Base-by-base conservation (phyloP, 2,113 vertebrate genomes). In the Cathartes aura region DNA sequence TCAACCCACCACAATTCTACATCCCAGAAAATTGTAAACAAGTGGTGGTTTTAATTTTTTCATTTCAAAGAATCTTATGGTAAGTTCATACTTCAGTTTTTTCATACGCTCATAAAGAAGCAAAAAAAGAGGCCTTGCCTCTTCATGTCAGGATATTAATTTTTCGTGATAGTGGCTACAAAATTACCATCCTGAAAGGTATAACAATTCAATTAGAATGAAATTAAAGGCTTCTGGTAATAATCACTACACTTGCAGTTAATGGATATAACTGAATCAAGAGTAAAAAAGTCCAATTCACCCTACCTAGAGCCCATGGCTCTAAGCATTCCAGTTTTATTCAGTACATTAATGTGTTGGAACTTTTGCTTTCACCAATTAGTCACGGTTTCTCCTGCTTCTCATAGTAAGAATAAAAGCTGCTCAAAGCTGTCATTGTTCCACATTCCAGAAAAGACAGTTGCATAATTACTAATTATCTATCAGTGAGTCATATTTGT, bases 381-480 rank as follows among this genome's bases (percentile, higher is more conserved):
- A 92, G 58, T 66, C 38, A 82, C 0, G 0, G 64, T 23, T 93
- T 47, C 74, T 89, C 73, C 40, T 9, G 11, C 74, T 75, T 63
- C 64, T 82, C 60, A 72, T 5, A 40, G 23, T 9, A 82, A 38
- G 45, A 93, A 72, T 38, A 91, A 92, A 95, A 89, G 74, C 73
- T 64, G 78, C 78, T 96, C 70, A 91, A 88, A 87, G 70, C 93
- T 85, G 58, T 70, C 78, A 55, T 22, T 91, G 74, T 66, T 84
- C 32, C 24, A 6, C 15, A 82, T 17, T 85, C 76, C 56, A 93
- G 62, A 80, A 90, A 17, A 87, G 45, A 52, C 40, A 60, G 56
- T 38, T 89, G 89, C 64, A 56, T 79, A 92, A 96, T 85, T 79
- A 81, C 47, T 79, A 70, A 89, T 92, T 91, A 91, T 29, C 59